Evolutionary conservation across 1,140 invertebrate species (phyloP), one percentile per base, ranked within the genome.

Genomic region (Drosophila mayri): DNA sequence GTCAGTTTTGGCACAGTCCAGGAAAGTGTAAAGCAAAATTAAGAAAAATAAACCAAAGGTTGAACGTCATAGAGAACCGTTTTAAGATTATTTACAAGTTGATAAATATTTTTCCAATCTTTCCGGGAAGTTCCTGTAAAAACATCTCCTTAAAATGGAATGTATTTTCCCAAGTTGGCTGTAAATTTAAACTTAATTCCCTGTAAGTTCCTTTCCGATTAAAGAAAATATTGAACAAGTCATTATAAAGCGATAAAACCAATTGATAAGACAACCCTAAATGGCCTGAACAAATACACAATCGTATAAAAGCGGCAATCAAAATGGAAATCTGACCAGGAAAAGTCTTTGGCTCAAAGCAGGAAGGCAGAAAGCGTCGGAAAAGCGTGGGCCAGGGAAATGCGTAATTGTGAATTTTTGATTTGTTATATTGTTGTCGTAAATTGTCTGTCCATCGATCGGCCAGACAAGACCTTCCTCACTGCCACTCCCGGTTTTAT

Each of bases 1-100:
- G 83, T 86, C 83, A 86, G 71, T 79, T 87, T 67, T 79, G 37
- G 64, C 59, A 40, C 5, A 16, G 22, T 62, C 16, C 35, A 43
- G n/a, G 20, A 2, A 49, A 63, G 37, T 44, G 4, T 1, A 20
- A 16, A 16, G 3, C 4, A 16, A 22, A 22, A 35, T 12, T 5
- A 20, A 35, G 7, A 8, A 3, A 35, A 54, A 14, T 4, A 14
- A 35, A 18, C 14, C 3, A 32, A 14, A 14, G 35, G 8, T 28
- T 3, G 1, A 46, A 7, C 11, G 14, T 22, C 20, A 14, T 22
- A 46, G 12, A 2, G 0, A 22, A n/a, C 25, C 11, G 1, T 52
- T 35, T 4, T 6, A 16, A 9, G 16, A 4, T 22, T 37, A 22
- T 54, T 54, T 37, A 37, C 8, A 37, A 37, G 50, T 22, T 37